Evolutionary conservation across 2,888 invertebrate species (phyloP), one percentile per base, ranked within the genome.

Genomic region (Machimus atricapillus): DNA sequence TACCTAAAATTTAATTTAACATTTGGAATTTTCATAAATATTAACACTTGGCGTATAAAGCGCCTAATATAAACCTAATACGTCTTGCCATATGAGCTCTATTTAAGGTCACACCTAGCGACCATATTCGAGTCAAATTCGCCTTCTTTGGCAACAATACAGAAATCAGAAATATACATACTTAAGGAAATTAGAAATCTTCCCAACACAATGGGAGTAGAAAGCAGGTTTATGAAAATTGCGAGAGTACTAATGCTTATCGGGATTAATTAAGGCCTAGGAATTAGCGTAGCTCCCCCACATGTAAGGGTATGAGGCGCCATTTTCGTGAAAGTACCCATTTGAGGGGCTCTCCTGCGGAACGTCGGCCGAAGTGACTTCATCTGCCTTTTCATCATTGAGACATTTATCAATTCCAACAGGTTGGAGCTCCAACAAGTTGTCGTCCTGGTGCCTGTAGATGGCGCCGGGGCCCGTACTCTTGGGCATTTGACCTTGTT

Each of bases 401-500:
- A 86, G 77, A 86, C 86, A 87, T 87, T 88, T 74, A 85, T 74
- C 86, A 66, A 86, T 66, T 34, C 87, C 89, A 86, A 89, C 88
- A 88, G 89, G 89, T 88, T 90, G 90, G 46, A 90, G 89, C 79
- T 90, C 89, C 31, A 90, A 88, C 86, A 90, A 88, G 87, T 90
- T 90, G 58, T 90, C 90, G 83, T 89, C 88, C 40, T 43, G 85
- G 89, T 81, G 89, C 86, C 88, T 87, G 85, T 88, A 78, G 7
- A 85, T 56, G 56, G 23, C 23, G 2, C 66, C 66, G 12, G 23
- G 27, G 12, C 66, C 66, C 88, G 89, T 3, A 19, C 46, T 82
- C 77, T 56, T 86, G 12, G 86, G 43, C 23, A 86, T 27, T 34
- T 86, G 86, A 19, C 86, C 86, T 56, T 86, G 89, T 31, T 46